Base-by-base conservation (phyloP, 2,113 vertebrate genomes). In the Austrofundulus limnaeus region DNA sequence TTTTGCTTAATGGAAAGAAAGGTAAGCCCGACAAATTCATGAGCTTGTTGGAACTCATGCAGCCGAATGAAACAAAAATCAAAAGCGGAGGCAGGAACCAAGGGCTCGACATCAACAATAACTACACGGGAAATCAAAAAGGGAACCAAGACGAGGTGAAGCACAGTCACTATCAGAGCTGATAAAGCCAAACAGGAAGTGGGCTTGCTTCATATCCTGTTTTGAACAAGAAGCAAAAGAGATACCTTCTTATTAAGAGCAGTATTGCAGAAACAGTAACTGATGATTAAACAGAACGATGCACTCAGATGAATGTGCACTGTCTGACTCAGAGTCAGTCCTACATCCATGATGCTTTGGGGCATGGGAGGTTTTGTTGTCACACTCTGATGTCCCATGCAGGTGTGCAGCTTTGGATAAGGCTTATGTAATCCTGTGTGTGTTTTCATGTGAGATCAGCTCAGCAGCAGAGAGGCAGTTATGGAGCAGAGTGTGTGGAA, bases 171-270 rank as follows among this genome's bases (percentile, higher is more conserved):
- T 20, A 70, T 80, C 46, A 48, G 37, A 48, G 14, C 39, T 49
- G 76, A 84, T 75, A 65, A 70, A 6, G 9, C 3, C 41, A 72
- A 47, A 67, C 49, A 80, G 88, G 81, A 87, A 83, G 83, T 72
- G 34, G 48, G 14, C 48, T 66, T 60, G 55, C 66, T 81, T 87
- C 85, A 89, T 85, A 80, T 88, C 88, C 84, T 88, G 81, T 87
- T 86, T 68, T 56, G 39, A 75, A 42, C 24, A 17, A 31, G 48
- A 79, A 61, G 63, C 59, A 75, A 72, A 80, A 70, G 54, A 73
- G 61, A 75, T 75, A 65, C 76, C 57, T 57, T 8, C 50, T 49
- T 70, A 81, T 75, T 47, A 61, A 41, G 16, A 65, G 43, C 47
- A 48, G 45, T 34, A 34, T 16, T 37, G 46, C 16, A 31, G 52